A percentile compares a stretch with the other conserved stretches of the same genome.
Conservation (phyloP, 1,140 invertebrate species). For the Xylocopa sonorina region DNA sequence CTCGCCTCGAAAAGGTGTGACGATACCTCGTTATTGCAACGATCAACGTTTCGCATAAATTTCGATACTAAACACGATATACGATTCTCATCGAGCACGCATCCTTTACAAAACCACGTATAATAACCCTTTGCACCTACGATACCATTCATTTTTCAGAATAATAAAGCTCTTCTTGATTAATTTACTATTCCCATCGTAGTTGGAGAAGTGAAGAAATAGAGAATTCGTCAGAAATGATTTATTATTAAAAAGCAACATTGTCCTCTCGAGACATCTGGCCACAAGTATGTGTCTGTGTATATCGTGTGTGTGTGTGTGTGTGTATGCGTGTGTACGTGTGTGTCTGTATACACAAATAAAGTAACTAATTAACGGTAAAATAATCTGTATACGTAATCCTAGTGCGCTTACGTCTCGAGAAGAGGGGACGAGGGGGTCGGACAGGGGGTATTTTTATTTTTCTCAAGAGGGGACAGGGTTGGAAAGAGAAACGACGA, state of each 20-base stretch:
- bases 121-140: too few relatives aligned
- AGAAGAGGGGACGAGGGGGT: constrained; percentile 50
- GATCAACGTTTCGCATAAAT: not conserved
- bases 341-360: constrained; percentile 38
- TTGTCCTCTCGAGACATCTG: constrained; percentile 47
- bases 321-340: not conserved
- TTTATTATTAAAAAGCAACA: not conserved
- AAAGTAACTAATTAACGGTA: constrained; percentile 65
- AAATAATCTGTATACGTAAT: constrained; percentile 64
- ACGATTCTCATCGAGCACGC: not conserved
- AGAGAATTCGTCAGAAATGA: not conserved
- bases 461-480: constrained; percentile 19
- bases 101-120: too few relatives aligned
- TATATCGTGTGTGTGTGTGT: not conserved
- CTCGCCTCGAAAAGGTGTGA: not conserved
- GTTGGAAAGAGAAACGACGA: constrained; percentile 40
- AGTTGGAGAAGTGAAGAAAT: constrained; percentile 26
- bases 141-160: too few relatives aligned
- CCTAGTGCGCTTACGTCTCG: constrained; percentile 62
- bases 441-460: too few relatives aligned
- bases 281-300: constrained; percentile 4
- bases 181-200: not conserved
- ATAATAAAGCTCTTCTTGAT: too few relatives aligned
- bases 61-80: not conserved
- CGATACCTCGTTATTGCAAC: not conserved